phyloP scores from a whole-genome alignment of 1,140 invertebrate genomes.

The Meteorus sp. region DNA sequence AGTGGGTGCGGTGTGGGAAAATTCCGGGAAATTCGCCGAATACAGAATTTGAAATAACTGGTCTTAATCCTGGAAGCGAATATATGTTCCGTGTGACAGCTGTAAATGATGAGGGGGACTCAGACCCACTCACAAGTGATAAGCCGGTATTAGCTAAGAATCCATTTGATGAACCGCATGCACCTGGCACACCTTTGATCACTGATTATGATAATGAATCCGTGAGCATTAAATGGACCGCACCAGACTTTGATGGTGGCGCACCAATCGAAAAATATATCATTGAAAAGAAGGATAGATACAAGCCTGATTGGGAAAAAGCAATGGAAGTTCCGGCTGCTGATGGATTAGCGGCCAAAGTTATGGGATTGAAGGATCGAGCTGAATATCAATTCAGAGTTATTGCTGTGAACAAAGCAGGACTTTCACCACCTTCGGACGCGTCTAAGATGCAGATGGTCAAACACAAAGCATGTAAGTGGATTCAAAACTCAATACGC shows the following conservation, averaged over 20 bases:
- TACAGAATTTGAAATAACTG: conserved; percentile 85
- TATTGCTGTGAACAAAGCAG: conserved; percentile 95
- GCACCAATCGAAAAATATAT: conserved; percentile 95
- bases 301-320: conserved; percentile 79
- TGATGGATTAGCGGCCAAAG: conserved; percentile 74
- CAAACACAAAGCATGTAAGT: conserved; percentile 85
- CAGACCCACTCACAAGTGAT: conserved; percentile 87
- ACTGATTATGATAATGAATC: conserved; percentile 92
- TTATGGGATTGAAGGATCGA: conserved; percentile 86
- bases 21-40: conserved; percentile 73
- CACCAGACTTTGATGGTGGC: conserved; percentile 91
- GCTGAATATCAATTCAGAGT: conserved; percentile 95
- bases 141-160: conserved; percentile 90
- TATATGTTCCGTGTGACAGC: conserved; percentile 97
- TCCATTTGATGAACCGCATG: conserved; percentile 87
- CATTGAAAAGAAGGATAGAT: conserved; percentile 93
- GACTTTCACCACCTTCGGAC: conserved; percentile 89
- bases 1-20: conserved; percentile 85
- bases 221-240: conserved; percentile 91
- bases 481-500: too few relatives aligned
- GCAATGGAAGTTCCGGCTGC: conserved; percentile 81
- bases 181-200: conserved; percentile 88
- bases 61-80: conserved; percentile 86
- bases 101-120: conserved; percentile 94
- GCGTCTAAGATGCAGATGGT: conserved; percentile 90